phyloP scores from a whole-genome alignment of 2,113 vertebrate genomes.

The Cygnus atratus region DNA sequence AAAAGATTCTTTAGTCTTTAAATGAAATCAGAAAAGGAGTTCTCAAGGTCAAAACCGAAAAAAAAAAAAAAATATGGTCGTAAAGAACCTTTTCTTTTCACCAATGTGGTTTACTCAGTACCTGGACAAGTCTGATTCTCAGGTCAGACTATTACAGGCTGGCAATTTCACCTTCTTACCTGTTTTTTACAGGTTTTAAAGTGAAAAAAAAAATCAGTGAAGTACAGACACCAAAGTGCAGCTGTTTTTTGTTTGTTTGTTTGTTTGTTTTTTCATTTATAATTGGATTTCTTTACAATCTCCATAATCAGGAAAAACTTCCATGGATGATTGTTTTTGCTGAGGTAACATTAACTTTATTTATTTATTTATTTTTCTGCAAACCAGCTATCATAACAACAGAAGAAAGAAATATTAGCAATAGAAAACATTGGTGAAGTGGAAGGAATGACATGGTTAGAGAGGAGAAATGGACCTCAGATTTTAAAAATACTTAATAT shows the following conservation, averaged over 20 bases:
- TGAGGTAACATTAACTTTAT: not conserved
- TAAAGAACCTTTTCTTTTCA: not conserved
- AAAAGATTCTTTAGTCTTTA: not conserved
- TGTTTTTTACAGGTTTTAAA: not conserved
- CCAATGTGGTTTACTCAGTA: not conserved
- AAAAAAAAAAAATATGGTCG: not conserved
- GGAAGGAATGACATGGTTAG: not conserved
- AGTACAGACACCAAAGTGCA: not conserved
- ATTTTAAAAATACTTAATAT: not conserved
- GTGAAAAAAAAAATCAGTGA: not conserved
- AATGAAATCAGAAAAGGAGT: not conserved
- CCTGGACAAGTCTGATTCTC: not conserved
- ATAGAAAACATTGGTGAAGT: not conserved
- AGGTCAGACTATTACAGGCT: not conserved
- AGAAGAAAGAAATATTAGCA: not conserved
- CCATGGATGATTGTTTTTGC: not conserved
- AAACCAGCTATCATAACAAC: not conserved
- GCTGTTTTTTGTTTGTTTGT: no score
- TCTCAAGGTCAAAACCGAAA: not conserved
- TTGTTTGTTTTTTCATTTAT: not conserved
- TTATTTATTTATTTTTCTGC: not conserved
- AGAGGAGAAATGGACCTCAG: not conserved
- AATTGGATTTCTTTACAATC: not conserved
- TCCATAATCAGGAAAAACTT: not conserved
- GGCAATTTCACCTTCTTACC: not conserved